Percentiles rank a stretch among this genome's conserved stretches.
phyloP scores from a whole-genome alignment of 2,888 invertebrate species.

The Melieria crassipennis region DNA sequence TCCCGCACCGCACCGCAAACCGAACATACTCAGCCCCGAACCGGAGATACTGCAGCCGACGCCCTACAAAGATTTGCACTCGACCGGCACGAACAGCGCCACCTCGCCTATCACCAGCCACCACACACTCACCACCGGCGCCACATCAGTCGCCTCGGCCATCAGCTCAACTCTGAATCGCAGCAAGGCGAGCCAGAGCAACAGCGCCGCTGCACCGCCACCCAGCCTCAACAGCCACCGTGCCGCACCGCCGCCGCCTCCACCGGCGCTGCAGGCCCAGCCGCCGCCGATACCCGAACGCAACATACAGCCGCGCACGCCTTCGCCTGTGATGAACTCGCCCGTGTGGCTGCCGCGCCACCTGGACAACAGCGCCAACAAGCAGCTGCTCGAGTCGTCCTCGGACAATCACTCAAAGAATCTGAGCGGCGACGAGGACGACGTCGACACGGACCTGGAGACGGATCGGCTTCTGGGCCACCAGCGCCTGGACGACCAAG shows the following conservation, averaged over 20 bases:
- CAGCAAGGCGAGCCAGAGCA: conserved; percentile 36
- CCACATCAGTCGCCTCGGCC: conserved; percentile 42
- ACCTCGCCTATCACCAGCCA: conserved; percentile 39
- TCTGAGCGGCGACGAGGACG: conserved; percentile 76
- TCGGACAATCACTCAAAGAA: conserved; percentile 72
- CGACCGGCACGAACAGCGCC: conserved; percentile 32
- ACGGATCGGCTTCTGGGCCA: conserved; percentile 96
- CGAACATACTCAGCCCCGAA: conserved; percentile 51
- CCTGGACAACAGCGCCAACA: conserved; percentile 53
- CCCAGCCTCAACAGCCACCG: conserved; percentile 34
- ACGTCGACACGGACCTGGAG: conserved; percentile 96
- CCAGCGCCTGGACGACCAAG: conserved; percentile 91
- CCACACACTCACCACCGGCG: conserved; percentile 36
- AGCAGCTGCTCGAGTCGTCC: conserved; percentile 54
- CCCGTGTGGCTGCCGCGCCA: conserved; percentile 79
- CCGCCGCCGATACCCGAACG: conserved; percentile 63
- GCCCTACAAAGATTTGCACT: conserved; percentile 44
- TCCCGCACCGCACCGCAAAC: conserved; percentile 77
- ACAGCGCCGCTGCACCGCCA: conserved; percentile 43
- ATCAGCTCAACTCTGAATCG: conserved; percentile 48
- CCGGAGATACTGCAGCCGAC: conserved; percentile 45
- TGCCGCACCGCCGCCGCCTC: neutral
- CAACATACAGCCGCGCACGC: conserved; percentile 51
- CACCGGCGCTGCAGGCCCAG: conserved; percentile 30
- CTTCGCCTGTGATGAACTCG: conserved; percentile 67